These are phyloP conservation scores for Lysiphlebus fabarum DNA, from an alignment of 1,140 invertebrate species.

Conservation along the genomic window DNA sequence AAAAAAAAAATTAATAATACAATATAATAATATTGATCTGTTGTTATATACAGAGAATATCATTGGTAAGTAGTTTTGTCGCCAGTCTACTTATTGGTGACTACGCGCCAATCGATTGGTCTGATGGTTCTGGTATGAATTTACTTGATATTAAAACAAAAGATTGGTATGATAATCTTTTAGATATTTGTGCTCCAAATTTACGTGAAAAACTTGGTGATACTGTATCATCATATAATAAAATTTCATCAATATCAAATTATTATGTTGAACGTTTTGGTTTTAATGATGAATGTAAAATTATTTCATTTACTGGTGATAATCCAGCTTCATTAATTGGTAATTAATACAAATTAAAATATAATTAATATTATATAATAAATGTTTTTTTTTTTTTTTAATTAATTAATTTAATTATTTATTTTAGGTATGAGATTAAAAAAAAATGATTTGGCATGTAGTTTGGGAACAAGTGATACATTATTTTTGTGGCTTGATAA, in stretches of 20 bases:
- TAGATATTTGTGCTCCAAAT: slow-evolving; percentile 69
- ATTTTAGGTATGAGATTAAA: slow-evolving; percentile 74
- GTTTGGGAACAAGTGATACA: slow-evolving; percentile 91
- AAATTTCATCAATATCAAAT: slow-evolving; percentile 69
- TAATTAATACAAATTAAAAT: slow-evolving; percentile 42
- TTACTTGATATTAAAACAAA: slow-evolving; percentile 80
- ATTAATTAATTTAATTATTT: slow-evolving; percentile 23
- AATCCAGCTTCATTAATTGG: slow-evolving; percentile 84
- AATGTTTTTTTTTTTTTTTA: slow-evolving; percentile 5
- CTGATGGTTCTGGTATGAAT: slow-evolving; percentile 97
- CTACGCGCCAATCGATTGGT: slow-evolving; percentile 86
- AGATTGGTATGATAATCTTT: slow-evolving; percentile 72
- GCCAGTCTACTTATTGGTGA: slow-evolving; percentile 85
- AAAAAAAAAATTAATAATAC: background rate
- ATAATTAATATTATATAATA: background rate
- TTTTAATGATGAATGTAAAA: slow-evolving; percentile 73
- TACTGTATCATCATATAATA: slow-evolving; percentile 66
- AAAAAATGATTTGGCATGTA: slow-evolving; percentile 80
- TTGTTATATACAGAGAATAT: slow-evolving; percentile 68
- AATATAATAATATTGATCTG: slow-evolving; percentile 2
- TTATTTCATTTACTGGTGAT: slow-evolving; percentile 91
- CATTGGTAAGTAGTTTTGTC: slow-evolving; percentile 88
- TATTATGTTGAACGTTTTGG: slow-evolving; percentile 85
- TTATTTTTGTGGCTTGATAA: slow-evolving; percentile 76
- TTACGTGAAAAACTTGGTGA: slow-evolving; percentile 69